A percentile compares a stretch with the other conserved stretches of the same genome.
These are phyloP conservation scores for Hydrozoanthus tunicans DNA, from an alignment of 64 coral and sea anemone genomes.

Conservation along the genomic window DNA sequence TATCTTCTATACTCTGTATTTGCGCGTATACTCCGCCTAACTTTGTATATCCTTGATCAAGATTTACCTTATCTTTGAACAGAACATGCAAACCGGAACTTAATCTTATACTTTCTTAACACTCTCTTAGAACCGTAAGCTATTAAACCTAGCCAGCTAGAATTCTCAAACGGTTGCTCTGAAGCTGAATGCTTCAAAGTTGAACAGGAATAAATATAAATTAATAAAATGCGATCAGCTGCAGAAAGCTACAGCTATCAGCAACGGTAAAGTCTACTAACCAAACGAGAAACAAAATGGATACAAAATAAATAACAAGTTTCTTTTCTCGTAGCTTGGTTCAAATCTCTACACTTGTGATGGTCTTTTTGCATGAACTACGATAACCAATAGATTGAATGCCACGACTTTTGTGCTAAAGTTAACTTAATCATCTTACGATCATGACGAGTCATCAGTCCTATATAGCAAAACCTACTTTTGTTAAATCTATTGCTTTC, in stretches of 20 bases:
- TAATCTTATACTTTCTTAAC: not conserved
- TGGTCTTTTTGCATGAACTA: constrained; percentile 1
- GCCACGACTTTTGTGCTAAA: not conserved
- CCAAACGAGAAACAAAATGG: not conserved
- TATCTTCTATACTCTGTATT: not conserved
- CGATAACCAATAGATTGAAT: constrained; percentile 26
- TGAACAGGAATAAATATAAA: constrained; percentile 13
- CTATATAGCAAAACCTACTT: too few relatives aligned
- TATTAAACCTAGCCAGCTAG: constrained; percentile 44
- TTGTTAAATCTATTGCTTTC: not conserved
- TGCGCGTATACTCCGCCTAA: not conserved
- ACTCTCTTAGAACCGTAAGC: not conserved
- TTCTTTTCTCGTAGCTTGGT: not conserved
- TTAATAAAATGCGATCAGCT: not conserved
- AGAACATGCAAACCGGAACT: not conserved
- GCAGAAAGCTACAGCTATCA: not conserved
- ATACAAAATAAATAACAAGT: constrained; percentile 6
- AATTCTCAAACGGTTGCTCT: not conserved
- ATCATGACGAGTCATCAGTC: not conserved
- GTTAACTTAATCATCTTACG: not conserved
- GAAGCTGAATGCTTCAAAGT: not conserved
- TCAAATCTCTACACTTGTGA: not conserved
- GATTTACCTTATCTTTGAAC: too few relatives aligned
- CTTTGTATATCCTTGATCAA: too few relatives aligned
- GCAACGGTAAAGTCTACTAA: not conserved